Evolutionary conservation across 2,797 vertebrate species (phyloP).

Genomic region (Syndactyla subalaris): DNA sequence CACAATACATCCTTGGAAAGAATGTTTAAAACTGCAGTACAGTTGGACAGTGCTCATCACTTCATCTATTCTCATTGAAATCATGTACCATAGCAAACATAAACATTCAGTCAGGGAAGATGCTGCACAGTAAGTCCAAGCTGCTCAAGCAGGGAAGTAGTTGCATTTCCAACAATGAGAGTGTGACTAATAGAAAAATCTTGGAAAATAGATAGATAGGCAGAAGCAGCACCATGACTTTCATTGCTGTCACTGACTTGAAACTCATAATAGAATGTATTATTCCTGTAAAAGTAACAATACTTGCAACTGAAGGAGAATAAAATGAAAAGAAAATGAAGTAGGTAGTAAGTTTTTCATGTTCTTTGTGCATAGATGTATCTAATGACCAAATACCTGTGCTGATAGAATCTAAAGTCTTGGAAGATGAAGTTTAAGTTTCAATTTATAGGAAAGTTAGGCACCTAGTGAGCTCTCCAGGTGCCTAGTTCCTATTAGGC

Average conservation of each 20-base stretch:
- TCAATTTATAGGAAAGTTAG: neutral
- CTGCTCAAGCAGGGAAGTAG: neutral
- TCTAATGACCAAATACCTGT: neutral
- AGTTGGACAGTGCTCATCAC: neutral
- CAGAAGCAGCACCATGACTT: neutral
- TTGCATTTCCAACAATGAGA: neutral
- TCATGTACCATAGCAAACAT: neutral
- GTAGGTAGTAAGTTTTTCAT: neutral
- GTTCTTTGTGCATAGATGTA: neutral
- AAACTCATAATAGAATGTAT: neutral
- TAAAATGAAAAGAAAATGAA: neutral
- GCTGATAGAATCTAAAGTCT: neutral
- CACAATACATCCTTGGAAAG: neutral
- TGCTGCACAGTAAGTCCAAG: neutral
- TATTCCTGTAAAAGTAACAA: neutral
- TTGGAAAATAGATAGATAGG: neutral
- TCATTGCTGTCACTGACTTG: neutral
- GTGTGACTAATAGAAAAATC: neutral
- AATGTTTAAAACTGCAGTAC: neutral
- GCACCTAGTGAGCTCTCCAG: neutral
- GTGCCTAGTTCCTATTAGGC: neutral
- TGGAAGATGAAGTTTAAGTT: neutral
- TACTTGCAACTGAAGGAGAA: neutral
- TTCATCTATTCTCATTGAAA: neutral
- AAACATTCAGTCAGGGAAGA: neutral